phyloP scores from a whole-genome alignment of 2,797 vertebrate genomes.

The Melanotaenia trifasciata region DNA sequence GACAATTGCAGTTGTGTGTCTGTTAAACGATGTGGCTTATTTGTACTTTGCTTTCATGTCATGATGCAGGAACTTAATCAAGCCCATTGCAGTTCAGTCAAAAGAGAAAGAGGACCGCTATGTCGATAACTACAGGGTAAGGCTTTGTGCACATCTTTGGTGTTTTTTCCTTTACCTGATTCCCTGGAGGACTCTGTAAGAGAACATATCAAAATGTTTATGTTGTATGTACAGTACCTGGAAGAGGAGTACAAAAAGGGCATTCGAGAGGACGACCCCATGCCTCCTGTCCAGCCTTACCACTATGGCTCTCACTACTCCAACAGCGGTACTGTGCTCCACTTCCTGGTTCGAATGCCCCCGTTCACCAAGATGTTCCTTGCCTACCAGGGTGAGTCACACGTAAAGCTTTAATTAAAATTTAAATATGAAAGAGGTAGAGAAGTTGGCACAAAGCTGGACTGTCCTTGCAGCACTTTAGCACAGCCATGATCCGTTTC shows the following conservation, averaged over 20 bases:
- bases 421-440: not conserved
- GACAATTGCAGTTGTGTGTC: not conserved
- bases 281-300: slow-evolving; percentile 98
- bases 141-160: not conserved
- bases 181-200: not conserved
- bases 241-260: slow-evolving; percentile 98
- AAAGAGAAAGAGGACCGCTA: slow-evolving; percentile 99
- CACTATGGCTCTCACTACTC: slow-evolving; percentile 99
- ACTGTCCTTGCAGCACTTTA: slow-evolving; percentile 5
- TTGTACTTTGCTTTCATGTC: slow-evolving; percentile 19
- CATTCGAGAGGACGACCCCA: slow-evolving; percentile 94
- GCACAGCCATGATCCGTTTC: slow-evolving; percentile 2
- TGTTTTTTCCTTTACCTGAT: not conserved
- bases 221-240: slow-evolving; percentile 86
- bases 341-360: slow-evolving; percentile 97
- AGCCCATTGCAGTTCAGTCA: slow-evolving; percentile 97
- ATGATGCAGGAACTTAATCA: slow-evolving; percentile 89
- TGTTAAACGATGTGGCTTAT: not conserved
- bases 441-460: not conserved
- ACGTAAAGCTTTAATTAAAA: not conserved
- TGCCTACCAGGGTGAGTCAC: slow-evolving; percentile 92
- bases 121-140: slow-evolving; percentile 95
- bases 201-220: not conserved
- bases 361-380: slow-evolving; percentile 99
- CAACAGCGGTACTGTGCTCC: slow-evolving; percentile 97